phyloP scores from a whole-genome alignment of 2,113 vertebrate genomes.

The Lichenostomus cassidix region DNA sequence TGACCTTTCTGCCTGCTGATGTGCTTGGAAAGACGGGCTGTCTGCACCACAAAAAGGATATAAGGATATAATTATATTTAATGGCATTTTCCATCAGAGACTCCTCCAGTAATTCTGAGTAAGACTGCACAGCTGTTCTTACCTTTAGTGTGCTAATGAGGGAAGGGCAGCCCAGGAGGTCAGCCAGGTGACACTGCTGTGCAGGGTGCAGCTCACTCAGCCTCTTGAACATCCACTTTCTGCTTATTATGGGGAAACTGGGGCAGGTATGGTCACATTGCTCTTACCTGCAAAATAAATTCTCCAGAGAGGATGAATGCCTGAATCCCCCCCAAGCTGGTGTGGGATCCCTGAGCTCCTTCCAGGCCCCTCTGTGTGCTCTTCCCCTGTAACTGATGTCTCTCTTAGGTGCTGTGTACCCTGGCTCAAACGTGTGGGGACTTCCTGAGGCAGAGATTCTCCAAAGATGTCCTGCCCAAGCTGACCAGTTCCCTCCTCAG shows the following conservation, averaged over 20 bases:
- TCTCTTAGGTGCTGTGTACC: constrained; percentile 84
- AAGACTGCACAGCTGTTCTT: neutral
- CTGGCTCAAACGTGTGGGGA: constrained; percentile 84
- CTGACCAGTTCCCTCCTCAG: constrained; percentile 78
- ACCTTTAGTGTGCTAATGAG: neutral
- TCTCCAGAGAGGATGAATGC: neutral
- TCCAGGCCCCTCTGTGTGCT: neutral
- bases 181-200: neutral
- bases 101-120: neutral
- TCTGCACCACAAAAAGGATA: neutral
- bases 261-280: neutral
- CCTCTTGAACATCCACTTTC: neutral
- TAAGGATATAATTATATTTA: neutral
- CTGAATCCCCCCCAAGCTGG: neutral
- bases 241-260: neutral
- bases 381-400: neutral
- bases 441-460: constrained; percentile 88
- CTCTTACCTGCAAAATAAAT: neutral
- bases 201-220: neutral
- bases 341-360: neutral
- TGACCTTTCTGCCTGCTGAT: neutral
- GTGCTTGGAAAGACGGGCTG: too few species aligned
- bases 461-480: constrained; percentile 87
- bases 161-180: neutral
- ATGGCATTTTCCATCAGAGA: neutral